Evolutionary conservation across 2,113 vertebrate genomes (phyloP), one percentile per base, ranked within the genome.

Genomic region (Cricetomys ansorgei): DNA sequence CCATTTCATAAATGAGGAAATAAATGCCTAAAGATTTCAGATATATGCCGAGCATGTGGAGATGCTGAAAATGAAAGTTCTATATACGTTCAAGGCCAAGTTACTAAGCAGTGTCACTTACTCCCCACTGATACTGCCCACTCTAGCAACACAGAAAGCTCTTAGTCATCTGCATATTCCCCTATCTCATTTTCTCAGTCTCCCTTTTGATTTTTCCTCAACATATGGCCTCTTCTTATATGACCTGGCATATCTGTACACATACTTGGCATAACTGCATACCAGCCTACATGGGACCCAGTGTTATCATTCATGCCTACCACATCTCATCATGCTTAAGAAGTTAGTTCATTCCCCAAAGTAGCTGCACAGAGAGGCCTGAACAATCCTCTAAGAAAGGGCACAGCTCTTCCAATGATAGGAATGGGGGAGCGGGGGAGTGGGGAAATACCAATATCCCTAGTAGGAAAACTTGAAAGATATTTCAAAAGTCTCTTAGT

Each of bases 401-500:
- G 75, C 88, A 97, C 89, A 97, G 17, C 87, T 94, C 95, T 91
- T 81, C 76, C 80, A 95, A 83, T 84, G 81, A 73, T 0, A 72
- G 72, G 91, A 97, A n/a, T n/a, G n/a, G n/a, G 25, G n/a, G 57
- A 83, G 84, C 92, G 83, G 94, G 96, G 96, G 95, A 62, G 84
- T 97, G 97, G 93, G 89, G 59, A 98, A 98, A 96, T 97, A 97
- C 94, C 98, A 98, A 91, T 67, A 62, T 86, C 92, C 96, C 98
- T 98, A 95, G 75, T 88, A 95, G 72, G 95, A 86, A 95, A 96
- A 98, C 84, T 90, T 94, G 48, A 91, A 95, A 94, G 94, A 94
- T 87, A 95, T 97, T 96, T 95, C 65, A 98, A 97, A 98, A 97
- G 96, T 97, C 92, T 95, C 95, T 98, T 98, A 98, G 97, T 98